Conservation (phyloP, 2,113 vertebrate species). For the Chrysemys picta region DNA sequence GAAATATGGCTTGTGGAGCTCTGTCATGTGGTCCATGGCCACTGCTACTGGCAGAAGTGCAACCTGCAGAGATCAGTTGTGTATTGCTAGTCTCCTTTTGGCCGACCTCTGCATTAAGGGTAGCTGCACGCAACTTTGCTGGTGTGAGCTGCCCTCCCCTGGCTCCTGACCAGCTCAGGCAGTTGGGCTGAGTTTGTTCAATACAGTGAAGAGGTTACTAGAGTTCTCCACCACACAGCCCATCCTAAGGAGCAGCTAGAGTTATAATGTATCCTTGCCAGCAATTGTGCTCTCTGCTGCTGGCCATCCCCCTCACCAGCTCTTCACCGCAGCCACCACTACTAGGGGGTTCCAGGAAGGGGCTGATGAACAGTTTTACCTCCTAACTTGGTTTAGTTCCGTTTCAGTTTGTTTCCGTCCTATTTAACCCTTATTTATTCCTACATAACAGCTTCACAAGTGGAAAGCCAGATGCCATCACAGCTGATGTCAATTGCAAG, state of each 20-base stretch:
- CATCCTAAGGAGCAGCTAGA: background rate
- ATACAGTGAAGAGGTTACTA: background rate
- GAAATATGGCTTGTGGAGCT: background rate
- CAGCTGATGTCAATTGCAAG: slow-evolving; percentile 91
- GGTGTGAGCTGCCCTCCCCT: background rate
- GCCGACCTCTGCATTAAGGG: background rate
- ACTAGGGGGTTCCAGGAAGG: background rate
- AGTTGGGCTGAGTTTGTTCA: background rate
- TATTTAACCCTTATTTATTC: slow-evolving; percentile 82
- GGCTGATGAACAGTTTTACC: background rate
- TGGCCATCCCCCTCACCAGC: background rate
- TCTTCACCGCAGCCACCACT: background rate
- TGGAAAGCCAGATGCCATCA: slow-evolving; percentile 84
- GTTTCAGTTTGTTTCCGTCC: background rate
- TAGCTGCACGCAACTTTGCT: background rate
- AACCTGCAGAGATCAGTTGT: too few relatives aligned
- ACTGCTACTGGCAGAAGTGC: background rate
- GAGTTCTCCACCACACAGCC: background rate
- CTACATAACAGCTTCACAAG: slow-evolving; percentile 83
- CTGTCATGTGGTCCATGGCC: background rate
- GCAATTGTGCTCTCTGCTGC: background rate
- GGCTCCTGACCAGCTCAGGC: background rate
- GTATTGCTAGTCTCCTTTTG: background rate
- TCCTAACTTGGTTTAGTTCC: background rate
- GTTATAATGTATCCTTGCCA: background rate